phyloP scores from a whole-genome alignment of 2,888 invertebrate genomes.

The Drosophila bunnanda region DNA sequence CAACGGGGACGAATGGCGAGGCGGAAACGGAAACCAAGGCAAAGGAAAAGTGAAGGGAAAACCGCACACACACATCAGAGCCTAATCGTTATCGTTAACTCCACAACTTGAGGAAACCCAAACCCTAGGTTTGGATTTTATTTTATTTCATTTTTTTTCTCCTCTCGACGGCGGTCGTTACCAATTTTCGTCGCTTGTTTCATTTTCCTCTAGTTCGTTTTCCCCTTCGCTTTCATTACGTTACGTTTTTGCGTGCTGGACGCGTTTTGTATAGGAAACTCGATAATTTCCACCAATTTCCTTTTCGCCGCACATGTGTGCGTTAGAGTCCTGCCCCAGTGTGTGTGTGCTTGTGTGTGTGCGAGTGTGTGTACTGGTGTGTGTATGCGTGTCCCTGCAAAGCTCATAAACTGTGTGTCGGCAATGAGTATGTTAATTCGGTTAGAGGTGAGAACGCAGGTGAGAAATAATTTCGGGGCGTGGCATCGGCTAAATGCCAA shows the following conservation, averaged over 20 bases:
- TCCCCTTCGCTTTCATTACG: slow-evolving; percentile 25
- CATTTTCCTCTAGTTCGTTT: slow-evolving; percentile 32
- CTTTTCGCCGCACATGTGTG: slow-evolving; percentile 56
- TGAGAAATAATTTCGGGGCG: slow-evolving; percentile 67
- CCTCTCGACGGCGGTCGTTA: slow-evolving; percentile 13
- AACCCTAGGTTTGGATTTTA: slow-evolving; percentile 12
- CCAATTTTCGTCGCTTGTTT: slow-evolving; percentile 42
- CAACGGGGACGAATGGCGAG: slow-evolving; percentile 1
- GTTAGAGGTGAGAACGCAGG: slow-evolving; percentile 55
- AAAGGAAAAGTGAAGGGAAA: slow-evolving; percentile 23
- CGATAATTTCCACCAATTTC: slow-evolving; percentile 80
- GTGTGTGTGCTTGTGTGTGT: slow-evolving; percentile 43
- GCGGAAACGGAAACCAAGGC: slow-evolving; percentile 56
- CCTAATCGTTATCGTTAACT: slow-evolving; percentile 70
- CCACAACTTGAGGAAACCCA: slow-evolving; percentile 18
- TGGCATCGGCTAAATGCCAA: slow-evolving; percentile 48
- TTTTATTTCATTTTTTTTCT: neutral
- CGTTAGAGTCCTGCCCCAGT: slow-evolving; percentile 5
- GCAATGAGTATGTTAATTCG: slow-evolving; percentile 70
- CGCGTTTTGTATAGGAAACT: slow-evolving; percentile 79
- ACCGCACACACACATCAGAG: slow-evolving; percentile 34
- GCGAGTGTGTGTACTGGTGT: too few species aligned
- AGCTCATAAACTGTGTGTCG: slow-evolving; percentile 66
- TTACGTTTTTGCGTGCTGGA: slow-evolving; percentile 67
- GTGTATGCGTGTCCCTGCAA: slow-evolving; percentile 62